Evolutionary conservation across 2,113 vertebrate genomes (phyloP), one percentile per base, ranked within the genome.

Genomic region (Fregata magnificens): DNA sequence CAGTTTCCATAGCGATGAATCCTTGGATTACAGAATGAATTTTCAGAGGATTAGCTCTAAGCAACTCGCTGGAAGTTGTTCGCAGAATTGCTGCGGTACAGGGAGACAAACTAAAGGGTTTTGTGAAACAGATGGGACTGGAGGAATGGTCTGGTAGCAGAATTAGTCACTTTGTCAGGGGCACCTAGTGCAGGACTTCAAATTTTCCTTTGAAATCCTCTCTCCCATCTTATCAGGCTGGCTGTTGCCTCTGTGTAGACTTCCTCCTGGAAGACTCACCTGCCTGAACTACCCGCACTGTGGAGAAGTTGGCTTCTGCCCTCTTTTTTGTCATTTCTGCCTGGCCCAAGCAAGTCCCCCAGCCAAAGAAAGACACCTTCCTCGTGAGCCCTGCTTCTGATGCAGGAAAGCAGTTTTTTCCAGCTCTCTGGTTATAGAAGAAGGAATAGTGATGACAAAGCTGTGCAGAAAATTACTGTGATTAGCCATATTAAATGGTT

Each of bases 1-100:
- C 90, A 97, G 98, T 98, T 98, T 97, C 98, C 97, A 97, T 98
- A 96, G 98, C 5, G 16, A 98, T 79, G 86, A 95, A 96, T 92
- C 87, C 74, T 94, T 95, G 96, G 97, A 96, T 97, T 97, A 93
- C 29, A 94, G 79, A 88, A 70, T 76, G 82, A 95, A 92, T 95
- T 97, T 97, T 97, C 95, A 82, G 94, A 96, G 96, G 96, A 97
- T 98, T 97, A 98, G 56, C 88, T 91, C 82, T 79, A 95, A 97
- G 90, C 95, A 97, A 97, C 86, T 98, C 6, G 2, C 47, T 77
- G 74, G 36, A 96, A 95, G 80, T 95, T 93, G 86, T 82, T 86
- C 1, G 10, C 53, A 69, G 88, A 87, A 70, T 71, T 92, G 62
- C 58, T 83, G 67, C 0, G 2, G 25, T 81, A 66, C 50, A 63